These are phyloP conservation scores for Styela clava DNA, from an alignment of 23 tunicate genomes.

Conservation along the genomic window DNA sequence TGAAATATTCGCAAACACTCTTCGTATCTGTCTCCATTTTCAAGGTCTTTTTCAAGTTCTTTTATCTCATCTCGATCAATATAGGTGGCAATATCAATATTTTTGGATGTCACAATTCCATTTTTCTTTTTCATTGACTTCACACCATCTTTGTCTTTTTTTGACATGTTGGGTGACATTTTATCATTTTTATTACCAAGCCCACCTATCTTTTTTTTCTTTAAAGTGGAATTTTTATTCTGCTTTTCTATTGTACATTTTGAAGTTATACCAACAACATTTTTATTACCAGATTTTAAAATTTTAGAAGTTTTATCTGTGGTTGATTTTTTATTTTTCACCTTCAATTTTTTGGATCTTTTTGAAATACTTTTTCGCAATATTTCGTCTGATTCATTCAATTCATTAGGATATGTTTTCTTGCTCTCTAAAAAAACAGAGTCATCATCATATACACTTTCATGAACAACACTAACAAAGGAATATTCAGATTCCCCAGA, in stretches of 20 bases:
- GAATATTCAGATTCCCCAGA: too few relatives aligned
- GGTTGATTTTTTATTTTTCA: neutral
- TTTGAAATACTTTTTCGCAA: too few relatives aligned
- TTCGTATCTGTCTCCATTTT: slow-evolving; percentile 30
- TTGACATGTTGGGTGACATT: neutral
- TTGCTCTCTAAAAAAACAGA: too few relatives aligned
- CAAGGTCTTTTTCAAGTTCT: slow-evolving; percentile 43
- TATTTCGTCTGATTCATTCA: too few relatives aligned
- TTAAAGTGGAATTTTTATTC: neutral
- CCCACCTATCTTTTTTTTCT: neutral
- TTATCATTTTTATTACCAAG: neutral
- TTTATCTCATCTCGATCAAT: slow-evolving; percentile 57
- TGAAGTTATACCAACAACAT: neutral
- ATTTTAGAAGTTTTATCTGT: neutral
- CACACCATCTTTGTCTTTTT: slow-evolving; percentile 6
- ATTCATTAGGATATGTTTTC: too few relatives aligned
- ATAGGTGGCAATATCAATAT: slow-evolving; percentile 34
- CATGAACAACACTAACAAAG: too few relatives aligned
- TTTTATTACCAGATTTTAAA: neutral
- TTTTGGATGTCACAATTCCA: slow-evolving; percentile 12
- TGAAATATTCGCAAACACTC: slow-evolving; percentile 65
- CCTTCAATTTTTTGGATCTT: neutral
- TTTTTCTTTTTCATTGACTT: neutral
- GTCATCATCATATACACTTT: too few relatives aligned
- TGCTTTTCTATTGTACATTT: neutral